A percentile compares a stretch with the other conserved stretches of the same genome.
Evolutionary conservation across 2,888 invertebrate species (phyloP).

Genomic region (Cordilura impudica): DNA sequence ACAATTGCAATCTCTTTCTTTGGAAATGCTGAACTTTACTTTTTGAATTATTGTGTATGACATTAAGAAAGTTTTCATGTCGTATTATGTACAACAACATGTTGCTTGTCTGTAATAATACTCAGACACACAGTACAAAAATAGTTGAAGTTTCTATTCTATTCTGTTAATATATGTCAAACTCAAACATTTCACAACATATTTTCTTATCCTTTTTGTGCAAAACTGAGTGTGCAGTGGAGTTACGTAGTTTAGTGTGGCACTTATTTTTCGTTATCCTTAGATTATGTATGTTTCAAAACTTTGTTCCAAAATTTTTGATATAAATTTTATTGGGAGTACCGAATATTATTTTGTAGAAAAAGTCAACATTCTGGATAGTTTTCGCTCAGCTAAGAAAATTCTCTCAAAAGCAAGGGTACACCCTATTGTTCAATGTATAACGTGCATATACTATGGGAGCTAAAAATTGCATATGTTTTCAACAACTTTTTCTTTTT

Average conservation of each 20-base stretch:
- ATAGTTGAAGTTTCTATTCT: background rate
- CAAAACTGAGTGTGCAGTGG: too few species aligned
- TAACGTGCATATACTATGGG: too few species aligned
- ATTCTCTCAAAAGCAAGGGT: background rate
- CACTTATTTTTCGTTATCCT: too few species aligned
- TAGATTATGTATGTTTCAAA: too few species aligned
- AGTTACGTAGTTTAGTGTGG: too few species aligned
- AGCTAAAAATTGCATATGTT: conserved; percentile 42
- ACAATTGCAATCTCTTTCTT: background rate
- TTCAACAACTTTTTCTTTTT: conserved; percentile 36
- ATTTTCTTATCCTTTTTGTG: background rate
- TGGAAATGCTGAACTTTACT: background rate
- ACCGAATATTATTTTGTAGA: background rate
- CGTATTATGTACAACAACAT: conserved; percentile 39
- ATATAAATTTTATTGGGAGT: too few species aligned
- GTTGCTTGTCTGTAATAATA: conserved; percentile 33
- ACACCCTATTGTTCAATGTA: too few species aligned
- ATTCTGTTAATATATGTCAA: conserved; percentile 19
- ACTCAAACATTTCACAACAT: conserved; percentile 11
- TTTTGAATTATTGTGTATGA: conserved; percentile 35
- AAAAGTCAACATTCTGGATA: background rate
- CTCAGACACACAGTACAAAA: background rate
- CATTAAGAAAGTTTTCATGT: conserved; percentile 51
- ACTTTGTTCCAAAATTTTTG: too few species aligned
- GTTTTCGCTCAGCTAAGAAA: background rate